Percentiles rank a stretch among this genome's conserved stretches.
Conservation (phyloP, 2,888 invertebrate genomes). For the Periphyllus acericola region DNA sequence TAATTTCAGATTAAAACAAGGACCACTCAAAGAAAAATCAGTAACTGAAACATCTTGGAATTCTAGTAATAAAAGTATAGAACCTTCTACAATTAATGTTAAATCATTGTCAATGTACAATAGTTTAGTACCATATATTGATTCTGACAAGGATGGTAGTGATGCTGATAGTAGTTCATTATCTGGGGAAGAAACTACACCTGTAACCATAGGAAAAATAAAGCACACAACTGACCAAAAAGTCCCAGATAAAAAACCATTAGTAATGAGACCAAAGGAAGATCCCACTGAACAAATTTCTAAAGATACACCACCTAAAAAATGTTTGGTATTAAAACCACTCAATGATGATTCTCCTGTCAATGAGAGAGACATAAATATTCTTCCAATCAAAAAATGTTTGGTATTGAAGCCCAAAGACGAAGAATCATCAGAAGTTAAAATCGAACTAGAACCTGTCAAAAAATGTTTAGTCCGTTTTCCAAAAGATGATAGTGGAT, state of each 20-base stretch:
- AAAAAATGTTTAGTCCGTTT: constrained; percentile 55
- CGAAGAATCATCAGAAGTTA: constrained; percentile 37
- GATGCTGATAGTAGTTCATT: constrained; percentile 56
- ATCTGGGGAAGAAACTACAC: neutral
- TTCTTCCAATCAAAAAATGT: constrained; percentile 35
- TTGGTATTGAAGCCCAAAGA: constrained; percentile 55
- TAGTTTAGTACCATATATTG: constrained; percentile 62
- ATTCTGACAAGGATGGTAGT: constrained; percentile 60
- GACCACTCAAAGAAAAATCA: constrained; percentile 20
- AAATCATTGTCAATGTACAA: constrained; percentile 36
- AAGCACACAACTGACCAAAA: constrained; percentile 40
- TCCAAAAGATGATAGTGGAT: constrained; percentile 31
- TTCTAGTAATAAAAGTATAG: constrained; percentile 29
- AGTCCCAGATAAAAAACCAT: constrained; percentile 55
- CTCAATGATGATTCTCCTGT: constrained; percentile 30
- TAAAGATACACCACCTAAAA: constrained; percentile 37
- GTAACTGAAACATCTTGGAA: neutral
- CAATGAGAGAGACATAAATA: neutral
- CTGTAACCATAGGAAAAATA: neutral
- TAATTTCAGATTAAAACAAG: constrained; percentile 47
- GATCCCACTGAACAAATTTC: neutral
- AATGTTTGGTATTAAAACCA: constrained; percentile 54
- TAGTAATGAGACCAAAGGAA: constrained; percentile 32
- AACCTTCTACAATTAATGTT: constrained; percentile 51
- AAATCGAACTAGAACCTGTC: constrained; percentile 7